A percentile compares a stretch with the other conserved stretches of the same genome.
Evolutionary conservation across 2,797 vertebrate species (phyloP).

Genomic region (Menidia menidia): DNA sequence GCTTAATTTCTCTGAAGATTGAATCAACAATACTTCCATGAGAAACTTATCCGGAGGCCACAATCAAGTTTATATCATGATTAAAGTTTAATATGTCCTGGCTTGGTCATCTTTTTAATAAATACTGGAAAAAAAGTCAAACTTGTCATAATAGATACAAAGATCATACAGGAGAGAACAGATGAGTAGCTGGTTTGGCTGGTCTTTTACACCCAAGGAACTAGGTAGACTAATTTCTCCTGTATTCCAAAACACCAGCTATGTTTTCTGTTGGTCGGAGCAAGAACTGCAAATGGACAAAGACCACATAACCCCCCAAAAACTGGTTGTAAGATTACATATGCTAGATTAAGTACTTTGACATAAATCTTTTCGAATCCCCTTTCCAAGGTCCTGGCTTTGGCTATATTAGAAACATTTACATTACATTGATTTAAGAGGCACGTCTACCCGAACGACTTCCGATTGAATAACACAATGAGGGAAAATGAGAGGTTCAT

Average conservation of each 20-base stretch:
- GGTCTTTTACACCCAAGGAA: no score
- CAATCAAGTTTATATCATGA: conserved; percentile 43
- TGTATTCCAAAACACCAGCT: no score
- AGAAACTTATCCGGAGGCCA: no score
- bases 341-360: no score
- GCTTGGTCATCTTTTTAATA: conserved; percentile 41
- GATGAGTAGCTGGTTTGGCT: background rate
- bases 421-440: background rate
- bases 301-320: no score
- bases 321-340: no score
- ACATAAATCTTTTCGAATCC: no score
- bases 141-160: background rate
- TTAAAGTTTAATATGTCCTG: conserved; percentile 10
- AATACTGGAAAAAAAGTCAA: conserved; percentile 18
- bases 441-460: background rate
- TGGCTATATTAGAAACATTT: background rate
- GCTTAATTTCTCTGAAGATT: conserved; percentile 23
- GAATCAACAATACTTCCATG: conserved; percentile 37
- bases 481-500: background rate
- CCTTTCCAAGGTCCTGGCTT: background rate
- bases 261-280: no score
- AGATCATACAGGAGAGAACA: background rate
- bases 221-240: no score
- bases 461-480: background rate
- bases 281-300: no score